A percentile compares a stretch with the other conserved stretches of the same genome.
Evolutionary conservation across 2,888 invertebrate genomes (phyloP).

Genomic region (Gortyna flavago): DNA sequence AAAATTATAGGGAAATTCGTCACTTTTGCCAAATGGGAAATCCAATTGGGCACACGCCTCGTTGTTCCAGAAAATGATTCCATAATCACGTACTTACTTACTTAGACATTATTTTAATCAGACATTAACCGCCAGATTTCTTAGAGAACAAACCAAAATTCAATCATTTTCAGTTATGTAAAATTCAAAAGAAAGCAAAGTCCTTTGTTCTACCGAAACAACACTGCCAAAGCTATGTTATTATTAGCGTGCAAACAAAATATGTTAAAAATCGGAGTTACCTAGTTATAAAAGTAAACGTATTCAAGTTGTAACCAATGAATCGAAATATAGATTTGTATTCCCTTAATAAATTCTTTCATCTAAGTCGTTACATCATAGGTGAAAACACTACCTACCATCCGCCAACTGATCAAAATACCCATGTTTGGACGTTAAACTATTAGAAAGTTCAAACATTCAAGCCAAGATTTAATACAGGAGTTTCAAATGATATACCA

Average conservation of each 20-base stretch:
- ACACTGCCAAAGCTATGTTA: neutral
- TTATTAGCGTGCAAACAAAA: too few species aligned
- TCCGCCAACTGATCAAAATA: constrained; percentile 29
- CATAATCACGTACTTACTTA: neutral
- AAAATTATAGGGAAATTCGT: too few species aligned
- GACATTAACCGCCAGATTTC: too few species aligned
- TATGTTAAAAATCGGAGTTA: neutral
- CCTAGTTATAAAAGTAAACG: neutral
- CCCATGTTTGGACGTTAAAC: constrained; percentile 55
- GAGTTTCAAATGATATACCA: constrained; percentile 66
- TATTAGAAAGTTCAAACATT: constrained; percentile 60
- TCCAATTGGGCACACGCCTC: too few species aligned
- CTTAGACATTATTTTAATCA: neutral
- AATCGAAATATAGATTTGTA: neutral
- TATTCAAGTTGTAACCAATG: neutral
- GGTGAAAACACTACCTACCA: neutral
- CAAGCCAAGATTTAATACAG: constrained; percentile 61
- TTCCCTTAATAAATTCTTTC: neutral
- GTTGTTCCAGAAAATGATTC: neutral
- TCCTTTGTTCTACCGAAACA: neutral
- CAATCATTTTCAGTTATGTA: neutral
- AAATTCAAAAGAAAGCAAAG: neutral
- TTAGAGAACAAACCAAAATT: neutral
- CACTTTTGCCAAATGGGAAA: neutral
- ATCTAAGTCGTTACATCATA: neutral